phyloP scores from a whole-genome alignment of 2,113 vertebrate genomes.

The Diadophis punctatus region DNA sequence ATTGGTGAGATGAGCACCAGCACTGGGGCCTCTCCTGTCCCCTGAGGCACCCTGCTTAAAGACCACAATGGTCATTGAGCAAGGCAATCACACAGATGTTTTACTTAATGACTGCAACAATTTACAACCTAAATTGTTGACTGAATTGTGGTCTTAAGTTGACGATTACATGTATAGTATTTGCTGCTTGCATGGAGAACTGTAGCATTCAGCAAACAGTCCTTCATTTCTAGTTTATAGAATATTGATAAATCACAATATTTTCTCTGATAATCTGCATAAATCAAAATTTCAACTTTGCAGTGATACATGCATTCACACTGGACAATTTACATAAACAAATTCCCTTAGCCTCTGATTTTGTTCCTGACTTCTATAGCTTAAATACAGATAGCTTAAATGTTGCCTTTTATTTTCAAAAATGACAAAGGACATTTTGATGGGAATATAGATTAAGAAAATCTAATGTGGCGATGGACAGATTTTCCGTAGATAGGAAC shows the following conservation, averaged over 20 bases:
- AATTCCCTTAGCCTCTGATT: not conserved
- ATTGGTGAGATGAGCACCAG: not conserved
- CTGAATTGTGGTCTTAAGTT: not conserved
- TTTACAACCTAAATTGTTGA: not conserved
- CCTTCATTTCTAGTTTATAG: constrained; percentile 31
- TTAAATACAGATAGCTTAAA: not conserved
- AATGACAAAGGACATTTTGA: not conserved
- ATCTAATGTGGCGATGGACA: not conserved
- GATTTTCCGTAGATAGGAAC: not conserved
- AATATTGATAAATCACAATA: constrained; percentile 8
- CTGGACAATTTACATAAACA: not conserved
- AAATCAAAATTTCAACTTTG: not conserved
- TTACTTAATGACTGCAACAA: not conserved
- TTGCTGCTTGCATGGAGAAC: not conserved
- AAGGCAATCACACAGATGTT: not conserved
- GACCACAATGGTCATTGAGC: not conserved
- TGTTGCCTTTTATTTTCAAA: not conserved
- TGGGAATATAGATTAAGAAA: not conserved
- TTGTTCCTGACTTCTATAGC: not conserved
- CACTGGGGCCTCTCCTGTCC: too few relatives aligned
- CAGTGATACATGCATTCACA: not conserved
- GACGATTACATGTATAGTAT: not conserved
- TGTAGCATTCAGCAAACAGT: not conserved
- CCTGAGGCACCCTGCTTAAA: too few relatives aligned
- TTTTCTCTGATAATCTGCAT: not conserved